Conservation (phyloP, 2,113 vertebrate species). For the Thamnaconus septentrionalis region DNA sequence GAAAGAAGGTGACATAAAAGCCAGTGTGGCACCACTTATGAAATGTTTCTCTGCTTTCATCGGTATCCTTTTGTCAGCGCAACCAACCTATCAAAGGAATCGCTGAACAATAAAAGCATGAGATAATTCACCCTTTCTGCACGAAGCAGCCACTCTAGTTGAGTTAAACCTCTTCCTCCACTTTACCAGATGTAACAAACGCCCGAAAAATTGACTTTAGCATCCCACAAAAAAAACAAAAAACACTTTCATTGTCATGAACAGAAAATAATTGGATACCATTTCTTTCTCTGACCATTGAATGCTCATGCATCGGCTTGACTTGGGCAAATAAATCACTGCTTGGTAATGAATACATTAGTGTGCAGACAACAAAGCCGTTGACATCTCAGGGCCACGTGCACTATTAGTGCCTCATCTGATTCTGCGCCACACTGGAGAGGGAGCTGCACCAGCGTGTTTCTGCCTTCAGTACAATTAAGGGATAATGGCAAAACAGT, state of each 20-base stretch:
- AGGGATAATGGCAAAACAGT: constrained; percentile 66
- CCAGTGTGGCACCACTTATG: background rate
- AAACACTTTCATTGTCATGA: no score
- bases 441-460: constrained; percentile 16
- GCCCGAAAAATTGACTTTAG: no score
- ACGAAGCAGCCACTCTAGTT: background rate
- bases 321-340: constrained; percentile 18
- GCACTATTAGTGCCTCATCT: constrained; percentile 25
- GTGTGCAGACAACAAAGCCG: constrained; percentile 26
- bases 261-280: no score
- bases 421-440: constrained; percentile 26
- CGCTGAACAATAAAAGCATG: background rate
- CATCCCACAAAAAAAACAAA: no score
- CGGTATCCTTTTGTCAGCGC: background rate
- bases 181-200: no score
- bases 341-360: constrained; percentile 8
- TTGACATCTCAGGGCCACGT: constrained; percentile 30
- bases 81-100: background rate
- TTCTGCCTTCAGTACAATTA: constrained; percentile 61
- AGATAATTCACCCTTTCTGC: background rate
- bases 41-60: background rate
- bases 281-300: background rate
- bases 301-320: constrained; percentile 34
- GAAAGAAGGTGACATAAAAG: no score
- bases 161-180: background rate